Percentiles rank a stretch among this genome's conserved stretches.
Evolutionary conservation across 2,113 vertebrate genomes (phyloP).

Genomic region (Gila orcuttii): DNA sequence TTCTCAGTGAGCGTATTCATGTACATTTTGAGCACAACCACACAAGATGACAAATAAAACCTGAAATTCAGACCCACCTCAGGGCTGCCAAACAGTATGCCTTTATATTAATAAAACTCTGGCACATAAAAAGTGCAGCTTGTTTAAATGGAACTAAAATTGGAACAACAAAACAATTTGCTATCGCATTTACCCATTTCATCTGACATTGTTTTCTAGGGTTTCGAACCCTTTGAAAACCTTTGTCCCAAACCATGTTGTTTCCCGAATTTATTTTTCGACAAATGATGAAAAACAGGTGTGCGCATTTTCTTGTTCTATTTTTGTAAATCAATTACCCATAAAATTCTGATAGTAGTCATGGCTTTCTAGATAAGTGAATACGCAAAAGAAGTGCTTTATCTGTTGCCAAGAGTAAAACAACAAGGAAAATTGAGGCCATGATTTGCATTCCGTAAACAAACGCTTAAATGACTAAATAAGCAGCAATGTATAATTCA

Average conservation of each 20-base stretch:
- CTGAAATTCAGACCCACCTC: neutral
- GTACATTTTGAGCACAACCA: neutral
- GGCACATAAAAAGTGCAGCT: constrained; percentile 45
- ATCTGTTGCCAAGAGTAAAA: constrained; percentile 47
- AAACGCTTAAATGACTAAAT: constrained; percentile 39
- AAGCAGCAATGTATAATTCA: constrained; percentile 24
- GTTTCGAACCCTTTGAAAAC: neutral
- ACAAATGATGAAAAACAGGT: constrained; percentile 55
- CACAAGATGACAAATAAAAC: neutral
- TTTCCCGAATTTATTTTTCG: constrained; percentile 45
- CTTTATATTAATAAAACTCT: neutral
- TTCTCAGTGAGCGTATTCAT: constrained; percentile 2
- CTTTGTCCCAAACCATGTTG: neutral
- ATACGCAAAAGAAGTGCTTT: constrained; percentile 27
- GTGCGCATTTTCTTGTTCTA: constrained; percentile 39
- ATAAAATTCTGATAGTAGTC: constrained; percentile 53
- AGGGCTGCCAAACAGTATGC: neutral
- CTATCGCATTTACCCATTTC: neutral
- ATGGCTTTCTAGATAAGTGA: constrained; percentile 30
- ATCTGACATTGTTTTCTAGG: neutral
- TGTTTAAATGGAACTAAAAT: constrained; percentile 51
- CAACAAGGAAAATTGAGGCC: constrained; percentile 36
- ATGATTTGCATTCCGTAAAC: constrained; percentile 43
- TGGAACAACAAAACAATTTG: constrained; percentile 30
- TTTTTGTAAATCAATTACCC: constrained; percentile 46